A percentile compares a stretch with the other conserved stretches of the same genome.
Conservation (phyloP, 2,888 invertebrate species). For the Tachina grossa region DNA sequence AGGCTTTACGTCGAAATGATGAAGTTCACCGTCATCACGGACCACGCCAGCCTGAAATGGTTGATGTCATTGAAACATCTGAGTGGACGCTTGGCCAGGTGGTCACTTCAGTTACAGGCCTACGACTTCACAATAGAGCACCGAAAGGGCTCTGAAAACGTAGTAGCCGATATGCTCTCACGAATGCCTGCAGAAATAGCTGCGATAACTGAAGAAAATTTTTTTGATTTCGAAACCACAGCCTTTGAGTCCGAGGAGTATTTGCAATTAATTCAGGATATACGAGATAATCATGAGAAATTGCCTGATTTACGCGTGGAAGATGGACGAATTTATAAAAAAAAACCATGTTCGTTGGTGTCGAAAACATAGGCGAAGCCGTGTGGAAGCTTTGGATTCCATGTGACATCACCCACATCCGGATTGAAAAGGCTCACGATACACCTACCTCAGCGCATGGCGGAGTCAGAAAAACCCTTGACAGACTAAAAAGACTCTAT, state of each 20-base stretch:
- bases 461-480: conserved; percentile 28
- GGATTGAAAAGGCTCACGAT: conserved; percentile 42
- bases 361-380: not conserved
- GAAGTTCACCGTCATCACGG: conserved; percentile 1
- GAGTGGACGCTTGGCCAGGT: not conserved
- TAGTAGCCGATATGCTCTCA: not conserved
- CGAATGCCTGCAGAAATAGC: not conserved
- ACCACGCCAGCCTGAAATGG: not conserved
- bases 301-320: conserved; percentile 69
- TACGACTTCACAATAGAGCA: too few species aligned
- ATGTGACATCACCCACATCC: not conserved
- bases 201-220: not conserved
- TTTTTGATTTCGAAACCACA: not conserved
- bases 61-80: not conserved
- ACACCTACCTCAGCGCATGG: conserved; percentile 8
- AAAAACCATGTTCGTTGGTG: too few species aligned
- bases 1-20: conserved; percentile 6
- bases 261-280: not conserved
- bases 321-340: not conserved
- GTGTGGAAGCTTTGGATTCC: conserved; percentile 50
- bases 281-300: conserved; percentile 8
- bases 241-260: conserved; percentile 42
- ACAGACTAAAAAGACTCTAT: conserved; percentile 9
- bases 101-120: not conserved
- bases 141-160: not conserved